These are phyloP conservation scores for Coenonympha arcania DNA, from an alignment of 2,888 invertebrate genomes.

Conservation along the genomic window DNA sequence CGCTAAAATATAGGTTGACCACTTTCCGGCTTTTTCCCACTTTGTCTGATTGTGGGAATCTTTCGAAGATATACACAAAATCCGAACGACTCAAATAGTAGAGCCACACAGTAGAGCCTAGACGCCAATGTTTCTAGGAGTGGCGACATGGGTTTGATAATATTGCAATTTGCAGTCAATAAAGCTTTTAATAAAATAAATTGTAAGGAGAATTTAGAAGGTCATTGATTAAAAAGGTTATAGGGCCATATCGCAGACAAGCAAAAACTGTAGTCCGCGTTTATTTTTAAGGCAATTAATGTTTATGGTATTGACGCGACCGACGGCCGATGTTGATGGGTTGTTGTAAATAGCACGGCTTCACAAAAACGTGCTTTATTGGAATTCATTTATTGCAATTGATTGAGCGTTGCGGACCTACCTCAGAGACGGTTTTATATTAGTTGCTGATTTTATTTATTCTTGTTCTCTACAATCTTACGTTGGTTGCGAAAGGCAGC, in stretches of 20 bases:
- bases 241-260: neutral
- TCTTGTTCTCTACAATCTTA: neutral
- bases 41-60: too few species aligned
- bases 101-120: too few species aligned
- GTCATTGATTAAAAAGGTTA: neutral
- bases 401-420: constrained; percentile 12
- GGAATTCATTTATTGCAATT: constrained; percentile 6
- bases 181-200: neutral
- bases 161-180: neutral
- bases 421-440: constrained; percentile 3
- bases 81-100: too few species aligned
- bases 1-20: too few species aligned
- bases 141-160: too few species aligned
- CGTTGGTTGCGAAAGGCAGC: too few species aligned
- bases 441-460: neutral
- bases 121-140: too few species aligned
- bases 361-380: constrained; percentile 12
- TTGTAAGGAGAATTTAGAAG: neutral
- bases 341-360: constrained; percentile 12
- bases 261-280: neutral
- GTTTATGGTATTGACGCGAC: neutral
- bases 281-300: neutral
- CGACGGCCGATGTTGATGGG: constrained; percentile 1
- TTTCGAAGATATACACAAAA: too few species aligned
- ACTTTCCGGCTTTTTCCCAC: too few species aligned